Conservation (phyloP, 2,888 invertebrate genomes). For the Noctua janthina region DNA sequence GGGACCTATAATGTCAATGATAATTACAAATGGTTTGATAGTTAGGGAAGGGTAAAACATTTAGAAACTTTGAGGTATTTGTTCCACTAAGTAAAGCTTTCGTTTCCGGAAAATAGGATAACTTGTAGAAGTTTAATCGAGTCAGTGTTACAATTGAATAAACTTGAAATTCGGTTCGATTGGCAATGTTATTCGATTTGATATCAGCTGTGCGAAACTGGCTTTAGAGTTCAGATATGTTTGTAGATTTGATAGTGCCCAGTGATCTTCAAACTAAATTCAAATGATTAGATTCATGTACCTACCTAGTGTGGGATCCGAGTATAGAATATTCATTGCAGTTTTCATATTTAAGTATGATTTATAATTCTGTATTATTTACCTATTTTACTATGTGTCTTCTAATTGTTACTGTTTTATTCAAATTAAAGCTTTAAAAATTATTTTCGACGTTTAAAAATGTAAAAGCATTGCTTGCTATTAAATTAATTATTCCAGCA, state of each 20-base stretch:
- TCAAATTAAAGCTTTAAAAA: not conserved
- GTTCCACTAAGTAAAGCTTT: not conserved
- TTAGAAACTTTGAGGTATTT: conserved; percentile 4
- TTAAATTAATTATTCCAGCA: not conserved
- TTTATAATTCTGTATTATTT: conserved; percentile 41
- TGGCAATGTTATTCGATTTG: not conserved
- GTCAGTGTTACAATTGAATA: not conserved
- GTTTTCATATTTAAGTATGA: conserved; percentile 55
- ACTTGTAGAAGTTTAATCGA: conserved; percentile 22
- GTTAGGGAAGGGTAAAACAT: not conserved
- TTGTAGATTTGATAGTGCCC: not conserved
- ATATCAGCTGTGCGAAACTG: not conserved
- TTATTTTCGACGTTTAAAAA: not conserved
- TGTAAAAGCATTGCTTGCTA: not conserved
- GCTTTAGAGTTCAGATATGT: not conserved
- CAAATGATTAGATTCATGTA: not conserved
- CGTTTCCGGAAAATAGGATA: conserved; percentile 8
- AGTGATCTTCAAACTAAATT: not conserved
- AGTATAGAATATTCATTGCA: conserved; percentile 52
- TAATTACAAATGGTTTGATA: not conserved
- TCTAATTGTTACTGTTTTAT: not conserved
- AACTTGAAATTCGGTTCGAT: conserved; percentile 19
- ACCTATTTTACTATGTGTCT: not conserved
- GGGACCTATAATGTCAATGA: not conserved
- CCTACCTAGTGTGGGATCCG: not conserved